A percentile compares a stretch with the other conserved stretches of the same genome.
Evolutionary conservation across 2,113 vertebrate species (phyloP).

Genomic region (Aleadryas rufinucha): DNA sequence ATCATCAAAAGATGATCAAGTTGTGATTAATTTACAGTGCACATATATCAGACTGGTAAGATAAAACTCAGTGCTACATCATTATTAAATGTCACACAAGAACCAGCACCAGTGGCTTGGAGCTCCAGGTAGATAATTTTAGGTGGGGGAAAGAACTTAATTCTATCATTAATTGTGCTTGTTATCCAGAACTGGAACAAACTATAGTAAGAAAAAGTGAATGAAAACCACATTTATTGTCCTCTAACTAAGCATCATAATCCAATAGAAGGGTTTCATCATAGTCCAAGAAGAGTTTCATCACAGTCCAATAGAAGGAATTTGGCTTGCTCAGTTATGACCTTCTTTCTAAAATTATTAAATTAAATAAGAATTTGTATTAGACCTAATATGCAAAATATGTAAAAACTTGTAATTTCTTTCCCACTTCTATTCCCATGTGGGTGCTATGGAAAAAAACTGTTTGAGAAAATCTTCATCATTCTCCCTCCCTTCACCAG

Average conservation of each 20-base stretch:
- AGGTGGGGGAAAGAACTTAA: not conserved
- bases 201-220: not conserved
- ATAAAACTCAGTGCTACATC: not conserved
- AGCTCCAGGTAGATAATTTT: not conserved
- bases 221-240: not conserved
- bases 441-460: not conserved
- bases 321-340: not conserved
- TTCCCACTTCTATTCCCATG: not conserved
- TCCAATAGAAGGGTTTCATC: not conserved
- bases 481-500: not conserved
- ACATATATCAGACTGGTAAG: not conserved
- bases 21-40: not conserved
- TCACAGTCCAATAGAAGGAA: not conserved
- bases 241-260: not conserved
- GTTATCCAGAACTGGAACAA: not conserved
- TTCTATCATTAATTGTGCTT: not conserved
- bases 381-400: not conserved
- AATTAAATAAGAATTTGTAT: not conserved
- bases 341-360: not conserved
- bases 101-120: not conserved
- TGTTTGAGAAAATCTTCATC: not conserved
- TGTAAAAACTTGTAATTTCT: not conserved
- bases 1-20: not conserved
- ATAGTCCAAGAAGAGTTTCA: not conserved
- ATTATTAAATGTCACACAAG: not conserved